Base-by-base conservation (phyloP, 2,888 invertebrate genomes). In the Agapostemon virescens region DNA sequence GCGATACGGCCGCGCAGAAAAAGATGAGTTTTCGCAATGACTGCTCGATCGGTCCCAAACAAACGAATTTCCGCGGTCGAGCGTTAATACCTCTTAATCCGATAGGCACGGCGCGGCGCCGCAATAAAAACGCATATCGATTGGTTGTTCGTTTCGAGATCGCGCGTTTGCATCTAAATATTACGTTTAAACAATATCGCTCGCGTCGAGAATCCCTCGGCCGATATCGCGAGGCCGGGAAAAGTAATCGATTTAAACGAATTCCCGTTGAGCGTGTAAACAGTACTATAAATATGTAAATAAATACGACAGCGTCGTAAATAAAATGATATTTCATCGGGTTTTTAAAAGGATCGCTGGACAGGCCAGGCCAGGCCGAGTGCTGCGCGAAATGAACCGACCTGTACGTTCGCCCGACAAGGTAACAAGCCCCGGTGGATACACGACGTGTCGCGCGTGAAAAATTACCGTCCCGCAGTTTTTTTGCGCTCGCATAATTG, bases 401-500 rank as follows among this genome's bases (percentile, higher is more conserved):
- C 42, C 26, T 67, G 64, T 42, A 36, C 38, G 36, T 45, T n/a
- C 9, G 20, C 13, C 42, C 26, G 76, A 66, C 42, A 58, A 45
- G 72, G 36, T 15, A 52, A 75, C 55, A 72, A 42, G 45, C 58
- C 42, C 49, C 15, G 61, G 40, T 30, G 38, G 23, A 40, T 49
- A 30, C 52, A 63, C 23, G 45, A 40, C 49, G 61, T 40, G 49
- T 40, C 38, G 13, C 42, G 23, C 49, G 74, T 68, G 67, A 74
- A 77, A 74, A 74, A 73, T 74, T n/a, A 33, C 26, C 45, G 20
- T 58, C 36, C 61, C 11, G 40, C 45, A 30, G 58, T 4, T 49
- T 77, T n/a, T 49, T 68, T 67, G 38, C 30, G 2, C 67, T 4
- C 33, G 9, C 23, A 40, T 52, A 71, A 72, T 71, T 52, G 49